Conservation (phyloP, 2,797 vertebrate species). For the Gambusia yucatana region DNA sequence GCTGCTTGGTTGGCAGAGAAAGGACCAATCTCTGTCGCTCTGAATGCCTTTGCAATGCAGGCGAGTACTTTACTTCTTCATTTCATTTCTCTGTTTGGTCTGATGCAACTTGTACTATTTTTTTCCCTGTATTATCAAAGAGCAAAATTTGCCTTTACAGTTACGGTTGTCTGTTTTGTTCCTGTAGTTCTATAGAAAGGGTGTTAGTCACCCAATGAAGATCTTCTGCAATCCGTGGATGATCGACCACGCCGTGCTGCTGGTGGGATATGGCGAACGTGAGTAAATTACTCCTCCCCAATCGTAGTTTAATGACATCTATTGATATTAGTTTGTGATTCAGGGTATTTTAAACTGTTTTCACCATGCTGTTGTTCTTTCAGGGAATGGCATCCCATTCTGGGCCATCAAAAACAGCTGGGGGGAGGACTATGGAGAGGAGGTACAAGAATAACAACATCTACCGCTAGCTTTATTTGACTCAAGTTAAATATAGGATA, state of each 20-base stretch:
- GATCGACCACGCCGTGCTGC: slow-evolving; percentile 91
- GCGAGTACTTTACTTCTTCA: slow-evolving; percentile 59
- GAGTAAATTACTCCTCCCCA: slow-evolving; percentile 51
- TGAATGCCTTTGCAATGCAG: slow-evolving; percentile 95
- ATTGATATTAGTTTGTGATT: neutral
- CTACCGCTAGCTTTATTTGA: neutral
- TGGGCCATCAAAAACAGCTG: slow-evolving; percentile 97
- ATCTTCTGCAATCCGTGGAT: slow-evolving; percentile 91
- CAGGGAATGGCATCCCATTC: slow-evolving; percentile 86
- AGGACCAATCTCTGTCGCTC: slow-evolving; percentile 90
- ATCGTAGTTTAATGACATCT: neutral
- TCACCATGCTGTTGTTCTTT: slow-evolving; percentile 33
- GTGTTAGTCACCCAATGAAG: slow-evolving; percentile 87
- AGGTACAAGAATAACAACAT: slow-evolving; percentile 75
- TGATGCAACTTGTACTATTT: neutral
- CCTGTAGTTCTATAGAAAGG: slow-evolving; percentile 88
- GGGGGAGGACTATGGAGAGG: slow-evolving; percentile 90
- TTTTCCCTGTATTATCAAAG: neutral
- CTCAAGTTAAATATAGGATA: neutral
- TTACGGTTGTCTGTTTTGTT: neutral
- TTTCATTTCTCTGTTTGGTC: neutral
- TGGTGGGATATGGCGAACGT: slow-evolving; percentile 92
- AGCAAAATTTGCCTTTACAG: neutral
- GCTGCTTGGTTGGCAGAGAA: slow-evolving; percentile 89
- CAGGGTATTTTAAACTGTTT: neutral